phyloP scores from a whole-genome alignment of 2,797 vertebrate species.

The Gymnoscopelus braueri region DNA sequence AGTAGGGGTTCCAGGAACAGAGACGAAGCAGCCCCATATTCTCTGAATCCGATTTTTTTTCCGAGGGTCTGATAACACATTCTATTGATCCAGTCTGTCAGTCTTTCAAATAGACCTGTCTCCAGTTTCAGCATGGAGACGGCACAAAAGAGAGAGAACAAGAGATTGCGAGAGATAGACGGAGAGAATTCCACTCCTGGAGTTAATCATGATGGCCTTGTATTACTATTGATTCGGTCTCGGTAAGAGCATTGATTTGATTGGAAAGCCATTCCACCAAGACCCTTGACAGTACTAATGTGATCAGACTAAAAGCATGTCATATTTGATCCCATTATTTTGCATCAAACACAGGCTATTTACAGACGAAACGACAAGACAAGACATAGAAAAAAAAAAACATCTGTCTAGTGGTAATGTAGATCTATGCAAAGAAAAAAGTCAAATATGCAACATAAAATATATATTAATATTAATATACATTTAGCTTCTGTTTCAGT shows the following conservation, averaged over 20 bases:
- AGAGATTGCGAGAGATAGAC: background rate
- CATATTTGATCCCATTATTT: constrained; percentile 58
- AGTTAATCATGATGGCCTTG: constrained; percentile 69
- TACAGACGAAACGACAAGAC: background rate
- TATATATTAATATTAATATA: too few relatives aligned
- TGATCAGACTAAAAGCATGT: constrained; percentile 83
- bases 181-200: constrained; percentile 6
- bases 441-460: too few relatives aligned
- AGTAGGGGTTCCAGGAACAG: constrained; percentile 17
- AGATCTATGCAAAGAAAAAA: too few relatives aligned
- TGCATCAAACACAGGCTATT: background rate
- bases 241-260: constrained; percentile 82
- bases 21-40: constrained; percentile 32
- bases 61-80: constrained; percentile 55
- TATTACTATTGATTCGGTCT: constrained; percentile 82
- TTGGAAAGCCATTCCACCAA: constrained; percentile 73
- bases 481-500: too few relatives aligned
- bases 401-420: too few relatives aligned
- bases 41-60: constrained; percentile 54
- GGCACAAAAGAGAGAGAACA: background rate
- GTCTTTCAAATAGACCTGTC: constrained; percentile 59
- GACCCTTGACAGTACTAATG: constrained; percentile 76
- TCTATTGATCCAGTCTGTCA: constrained; percentile 69
- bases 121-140: constrained; percentile 55
- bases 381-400: too few relatives aligned